Percentiles rank a stretch among this genome's conserved stretches.
Evolutionary conservation across 2,888 invertebrate species (phyloP).

Genomic region (Mylabris sibirica): DNA sequence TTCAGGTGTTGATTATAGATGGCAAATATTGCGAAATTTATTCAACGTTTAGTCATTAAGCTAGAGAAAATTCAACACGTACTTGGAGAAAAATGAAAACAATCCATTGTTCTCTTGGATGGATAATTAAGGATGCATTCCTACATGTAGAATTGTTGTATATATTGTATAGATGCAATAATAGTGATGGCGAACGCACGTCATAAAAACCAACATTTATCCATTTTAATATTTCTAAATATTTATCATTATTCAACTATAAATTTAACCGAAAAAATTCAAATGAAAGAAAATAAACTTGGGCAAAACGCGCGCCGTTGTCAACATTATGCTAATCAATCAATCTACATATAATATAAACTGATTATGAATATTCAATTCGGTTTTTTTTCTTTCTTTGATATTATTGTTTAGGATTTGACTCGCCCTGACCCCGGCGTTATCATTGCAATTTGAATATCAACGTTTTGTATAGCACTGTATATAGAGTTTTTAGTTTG

Average conservation of each 20-base stretch:
- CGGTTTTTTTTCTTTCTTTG: conserved; percentile 26
- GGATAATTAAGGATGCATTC: conserved; percentile 12
- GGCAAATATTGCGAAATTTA: too few relatives aligned
- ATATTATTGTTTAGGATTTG: conserved; percentile 51
- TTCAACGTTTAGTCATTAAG: not conserved
- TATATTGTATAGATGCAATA: not conserved
- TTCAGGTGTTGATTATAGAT: not conserved
- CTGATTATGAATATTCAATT: conserved; percentile 55
- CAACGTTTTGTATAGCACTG: conserved; percentile 23
- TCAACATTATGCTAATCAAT: conserved; percentile 56
- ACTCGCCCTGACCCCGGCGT: conserved; percentile 54
- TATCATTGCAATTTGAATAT: conserved; percentile 37
- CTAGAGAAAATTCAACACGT: not conserved
- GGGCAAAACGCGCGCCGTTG: conserved; percentile 33
- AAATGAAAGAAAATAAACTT: not conserved
- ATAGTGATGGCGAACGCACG: not conserved
- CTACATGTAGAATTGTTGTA: conserved; percentile 6
- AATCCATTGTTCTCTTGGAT: conserved; percentile 12
- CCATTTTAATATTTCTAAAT: not conserved
- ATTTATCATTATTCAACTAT: not conserved
- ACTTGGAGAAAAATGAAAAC: not conserved
- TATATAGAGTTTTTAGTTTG: conserved; percentile 10
- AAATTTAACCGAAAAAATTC: not conserved
- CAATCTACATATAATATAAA: conserved; percentile 58
- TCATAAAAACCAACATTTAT: not conserved